These are phyloP conservation scores for Lypha dubia DNA, from an alignment of 2,888 invertebrate species.

Conservation along the genomic window DNA sequence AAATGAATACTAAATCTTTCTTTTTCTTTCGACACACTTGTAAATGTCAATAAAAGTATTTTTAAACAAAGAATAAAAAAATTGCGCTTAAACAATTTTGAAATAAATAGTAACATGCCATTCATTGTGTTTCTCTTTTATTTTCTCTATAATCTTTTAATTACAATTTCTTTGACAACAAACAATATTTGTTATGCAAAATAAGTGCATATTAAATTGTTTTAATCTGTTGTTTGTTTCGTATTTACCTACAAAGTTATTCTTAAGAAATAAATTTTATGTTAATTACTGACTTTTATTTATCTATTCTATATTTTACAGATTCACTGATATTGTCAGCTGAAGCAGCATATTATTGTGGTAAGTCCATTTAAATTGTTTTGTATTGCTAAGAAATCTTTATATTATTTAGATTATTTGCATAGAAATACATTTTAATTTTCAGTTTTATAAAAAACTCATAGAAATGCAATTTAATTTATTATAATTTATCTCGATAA, in stretches of 20 bases:
- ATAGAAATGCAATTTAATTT: slow-evolving; percentile 9
- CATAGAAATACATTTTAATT: slow-evolving; percentile 22
- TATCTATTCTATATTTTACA: slow-evolving; percentile 36
- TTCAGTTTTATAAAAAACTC: not conserved
- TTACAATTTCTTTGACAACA: slow-evolving; percentile 19
- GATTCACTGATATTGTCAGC: slow-evolving; percentile 47
- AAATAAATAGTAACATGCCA: slow-evolving; percentile 2
- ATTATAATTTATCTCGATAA: slow-evolving; percentile 20
- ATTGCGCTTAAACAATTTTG: slow-evolving; percentile 4
- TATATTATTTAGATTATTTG: too few relatives aligned
- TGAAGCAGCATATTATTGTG: slow-evolving; percentile 29
- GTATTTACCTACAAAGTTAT: slow-evolving; percentile 11
- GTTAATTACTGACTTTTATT: slow-evolving; percentile 45
- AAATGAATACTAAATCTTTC: slow-evolving; percentile 22
- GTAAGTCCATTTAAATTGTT: slow-evolving; percentile 42
- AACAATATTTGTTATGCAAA: slow-evolving; percentile 39
- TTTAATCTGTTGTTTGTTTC: slow-evolving; percentile 1
- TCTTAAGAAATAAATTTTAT: slow-evolving; percentile 9
- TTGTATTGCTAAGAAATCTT: slow-evolving; percentile 10
- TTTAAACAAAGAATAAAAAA: not conserved
- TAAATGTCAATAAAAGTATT: slow-evolving; percentile 24
- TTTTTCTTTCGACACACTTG: not conserved
- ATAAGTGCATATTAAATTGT: slow-evolving; percentile 15
- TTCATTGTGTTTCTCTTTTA: too few relatives aligned
- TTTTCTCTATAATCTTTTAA: too few relatives aligned